Conservation (phyloP, 2,888 invertebrate species). For the Eristalinus sepulchralis region DNA sequence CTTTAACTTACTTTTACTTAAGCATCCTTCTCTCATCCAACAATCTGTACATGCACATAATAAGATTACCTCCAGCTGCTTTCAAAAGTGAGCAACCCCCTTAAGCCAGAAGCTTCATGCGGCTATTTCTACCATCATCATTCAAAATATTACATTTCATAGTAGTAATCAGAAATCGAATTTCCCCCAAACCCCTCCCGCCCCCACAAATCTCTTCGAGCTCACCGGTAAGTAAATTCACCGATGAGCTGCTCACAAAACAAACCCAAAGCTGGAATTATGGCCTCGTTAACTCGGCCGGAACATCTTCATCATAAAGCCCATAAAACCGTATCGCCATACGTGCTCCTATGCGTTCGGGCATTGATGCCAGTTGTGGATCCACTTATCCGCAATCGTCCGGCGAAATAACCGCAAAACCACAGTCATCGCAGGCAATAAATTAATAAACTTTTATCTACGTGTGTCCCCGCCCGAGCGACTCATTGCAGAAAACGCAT, state of each 20-base stretch:
- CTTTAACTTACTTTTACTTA: too few species aligned
- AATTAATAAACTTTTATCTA: conserved; percentile 52
- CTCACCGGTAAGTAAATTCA: not conserved
- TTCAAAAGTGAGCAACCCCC: too few species aligned
- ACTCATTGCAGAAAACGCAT: conserved; percentile 38
- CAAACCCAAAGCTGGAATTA: not conserved
- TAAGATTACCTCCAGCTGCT: too few species aligned
- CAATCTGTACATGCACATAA: too few species aligned
- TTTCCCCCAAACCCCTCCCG: not conserved
- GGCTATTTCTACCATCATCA: not conserved
- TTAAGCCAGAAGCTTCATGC: too few species aligned
- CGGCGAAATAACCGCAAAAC: not conserved
- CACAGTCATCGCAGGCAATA: conserved; percentile 36
- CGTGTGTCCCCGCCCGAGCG: conserved; percentile 10
- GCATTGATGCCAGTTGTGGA: not conserved
- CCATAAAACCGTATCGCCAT: not conserved
- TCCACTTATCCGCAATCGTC: not conserved
- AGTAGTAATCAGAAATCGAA: not conserved
- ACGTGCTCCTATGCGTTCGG: not conserved
- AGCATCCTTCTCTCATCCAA: too few species aligned
- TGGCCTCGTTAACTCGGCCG: not conserved
- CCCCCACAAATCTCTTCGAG: not conserved
- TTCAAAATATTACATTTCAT: not conserved
- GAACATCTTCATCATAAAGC: not conserved
- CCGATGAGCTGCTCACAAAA: not conserved